Evolutionary conservation across 2,797 vertebrate species (phyloP).

Genomic region (Pogoniulus pusillus): DNA sequence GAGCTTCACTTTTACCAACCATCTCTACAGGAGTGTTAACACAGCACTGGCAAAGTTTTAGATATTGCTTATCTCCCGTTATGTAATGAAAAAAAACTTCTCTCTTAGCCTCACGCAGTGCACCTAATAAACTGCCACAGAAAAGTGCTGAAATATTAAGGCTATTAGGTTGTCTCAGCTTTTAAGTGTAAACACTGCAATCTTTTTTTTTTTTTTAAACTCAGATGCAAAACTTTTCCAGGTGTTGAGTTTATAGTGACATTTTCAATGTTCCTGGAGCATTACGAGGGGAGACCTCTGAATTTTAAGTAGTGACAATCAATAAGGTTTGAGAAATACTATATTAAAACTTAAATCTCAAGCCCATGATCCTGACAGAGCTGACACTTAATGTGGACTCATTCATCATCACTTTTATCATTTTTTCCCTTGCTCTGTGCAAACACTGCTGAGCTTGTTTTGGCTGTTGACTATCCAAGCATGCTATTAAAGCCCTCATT

Average conservation of each 20-base stretch:
- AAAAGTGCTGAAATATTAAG: conserved; percentile 18
- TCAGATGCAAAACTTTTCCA: conserved; percentile 12
- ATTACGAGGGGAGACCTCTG: background rate
- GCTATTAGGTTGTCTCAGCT: background rate
- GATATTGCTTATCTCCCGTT: background rate
- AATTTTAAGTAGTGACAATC: conserved; percentile 29
- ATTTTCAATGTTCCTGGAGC: background rate
- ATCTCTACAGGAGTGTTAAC: background rate
- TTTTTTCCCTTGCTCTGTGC: background rate
- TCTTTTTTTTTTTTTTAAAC: background rate
- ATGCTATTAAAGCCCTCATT: conserved; percentile 15
- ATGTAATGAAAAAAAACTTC: background rate
- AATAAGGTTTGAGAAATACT: conserved; percentile 22
- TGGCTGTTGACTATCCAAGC: background rate
- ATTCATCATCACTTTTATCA: conserved; percentile 4
- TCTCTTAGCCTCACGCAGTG: background rate
- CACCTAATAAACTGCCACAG: background rate
- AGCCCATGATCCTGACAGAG: background rate
- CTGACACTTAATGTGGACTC: background rate
- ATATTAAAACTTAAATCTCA: conserved; percentile 17
- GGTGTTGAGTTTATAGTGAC: background rate
- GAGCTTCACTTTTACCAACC: background rate
- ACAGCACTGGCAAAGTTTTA: background rate
- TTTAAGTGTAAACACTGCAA: background rate
- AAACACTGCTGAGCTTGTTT: conserved; percentile 19